phyloP scores from a whole-genome alignment of 2,888 invertebrate species.

The Acleris sparsana region DNA sequence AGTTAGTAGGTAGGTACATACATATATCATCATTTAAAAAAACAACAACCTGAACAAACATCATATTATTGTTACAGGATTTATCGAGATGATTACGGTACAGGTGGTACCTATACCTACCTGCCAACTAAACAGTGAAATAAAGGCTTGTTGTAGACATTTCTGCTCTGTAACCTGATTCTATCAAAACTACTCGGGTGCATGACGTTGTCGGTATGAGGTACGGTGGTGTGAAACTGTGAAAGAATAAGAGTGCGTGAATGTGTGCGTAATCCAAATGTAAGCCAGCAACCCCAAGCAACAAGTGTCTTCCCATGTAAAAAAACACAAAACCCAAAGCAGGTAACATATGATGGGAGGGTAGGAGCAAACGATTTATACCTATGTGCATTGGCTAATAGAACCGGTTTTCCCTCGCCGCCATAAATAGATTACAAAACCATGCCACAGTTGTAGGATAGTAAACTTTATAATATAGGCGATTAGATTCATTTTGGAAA shows the following conservation, averaged over 20 bases:
- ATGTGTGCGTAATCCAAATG: constrained; percentile 27
- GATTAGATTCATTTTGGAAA: constrained; percentile 39
- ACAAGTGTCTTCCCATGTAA: constrained; percentile 78
- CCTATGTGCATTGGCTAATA: constrained; percentile 64
- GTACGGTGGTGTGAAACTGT: not conserved
- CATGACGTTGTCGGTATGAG: constrained; percentile 1
- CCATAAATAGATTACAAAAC: constrained; percentile 52
- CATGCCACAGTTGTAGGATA: constrained; percentile 45
- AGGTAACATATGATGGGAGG: constrained; percentile 64
- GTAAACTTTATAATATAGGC: constrained; percentile 54
- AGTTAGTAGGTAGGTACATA: no score
- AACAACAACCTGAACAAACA: no score
- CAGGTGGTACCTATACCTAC: no score
- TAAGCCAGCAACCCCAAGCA: constrained; percentile 69
- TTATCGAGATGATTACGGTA: no score
- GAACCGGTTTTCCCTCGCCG: constrained; percentile 66
- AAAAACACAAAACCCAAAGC: constrained; percentile 74
- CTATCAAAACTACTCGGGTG: constrained; percentile 27
- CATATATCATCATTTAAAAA: no score
- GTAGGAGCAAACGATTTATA: constrained; percentile 63
- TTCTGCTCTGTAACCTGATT: constrained; percentile 24
- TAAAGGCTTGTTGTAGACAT: not conserved
- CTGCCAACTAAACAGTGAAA: no score
- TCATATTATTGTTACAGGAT: no score
- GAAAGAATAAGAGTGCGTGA: not conserved